Percentiles rank a stretch among this genome's conserved stretches.
phyloP scores from a whole-genome alignment of 2,113 vertebrate genomes.

The Pteropus alecto region DNA sequence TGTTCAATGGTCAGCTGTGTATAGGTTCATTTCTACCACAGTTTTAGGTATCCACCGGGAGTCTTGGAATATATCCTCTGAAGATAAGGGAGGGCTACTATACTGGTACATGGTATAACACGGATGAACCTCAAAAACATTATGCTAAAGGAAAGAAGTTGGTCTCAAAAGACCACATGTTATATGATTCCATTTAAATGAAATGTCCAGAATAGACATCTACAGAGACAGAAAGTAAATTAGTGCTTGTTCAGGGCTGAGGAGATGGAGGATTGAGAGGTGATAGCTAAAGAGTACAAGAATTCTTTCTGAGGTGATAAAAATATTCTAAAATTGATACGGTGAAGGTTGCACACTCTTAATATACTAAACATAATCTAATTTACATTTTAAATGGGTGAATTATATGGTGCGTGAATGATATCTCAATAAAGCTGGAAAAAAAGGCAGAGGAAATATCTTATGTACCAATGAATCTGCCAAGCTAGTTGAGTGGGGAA shows the following conservation, averaged over 20 bases:
- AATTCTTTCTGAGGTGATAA: background rate
- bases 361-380: background rate
- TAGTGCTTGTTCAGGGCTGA: background rate
- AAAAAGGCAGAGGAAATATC: background rate
- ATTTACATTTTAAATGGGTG: conserved; percentile 22
- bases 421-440: background rate
- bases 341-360: background rate
- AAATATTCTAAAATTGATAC: background rate
- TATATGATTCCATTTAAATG: background rate
- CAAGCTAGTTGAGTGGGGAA: background rate
- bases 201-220: background rate
- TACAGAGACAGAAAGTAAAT: background rate
- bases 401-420: background rate
- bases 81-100: background rate
- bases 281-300: background rate
- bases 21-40: background rate
- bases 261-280: background rate
- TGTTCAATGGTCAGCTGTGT: background rate
- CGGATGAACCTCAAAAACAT: background rate
- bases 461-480: background rate
- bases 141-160: background rate
- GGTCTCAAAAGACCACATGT: background rate
- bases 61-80: background rate
- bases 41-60: background rate
- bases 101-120: background rate